Conservation (phyloP, 2,797 vertebrate species). For the Lepidocolaptes lacrymiger region DNA sequence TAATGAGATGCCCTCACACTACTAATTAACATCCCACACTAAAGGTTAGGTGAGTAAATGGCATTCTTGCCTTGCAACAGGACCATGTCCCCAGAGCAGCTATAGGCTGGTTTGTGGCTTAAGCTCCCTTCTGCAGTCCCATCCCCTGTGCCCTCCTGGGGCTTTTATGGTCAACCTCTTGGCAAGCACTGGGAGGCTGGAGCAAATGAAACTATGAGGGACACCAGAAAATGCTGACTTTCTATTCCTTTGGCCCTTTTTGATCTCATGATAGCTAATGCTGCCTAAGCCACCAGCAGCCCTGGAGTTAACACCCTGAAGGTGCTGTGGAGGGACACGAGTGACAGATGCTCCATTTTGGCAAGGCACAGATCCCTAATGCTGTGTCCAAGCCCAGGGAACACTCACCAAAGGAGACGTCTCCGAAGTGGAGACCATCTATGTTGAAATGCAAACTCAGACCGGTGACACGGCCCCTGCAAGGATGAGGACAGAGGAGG, state of each 20-base stretch:
- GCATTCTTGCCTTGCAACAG: too few relatives aligned
- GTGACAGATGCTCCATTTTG: not conserved
- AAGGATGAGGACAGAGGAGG: not conserved
- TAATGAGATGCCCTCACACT: not conserved
- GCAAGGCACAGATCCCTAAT: accelerated
- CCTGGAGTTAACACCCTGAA: not conserved
- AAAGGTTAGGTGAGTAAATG: not conserved
- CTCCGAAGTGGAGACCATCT: constrained; percentile 81
- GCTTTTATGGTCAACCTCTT: not conserved
- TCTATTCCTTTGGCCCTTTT: not conserved
- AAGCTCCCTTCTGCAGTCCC: too few relatives aligned
- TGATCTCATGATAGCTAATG: not conserved
- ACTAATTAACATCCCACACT: not conserved
- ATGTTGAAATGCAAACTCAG: constrained; percentile 85
- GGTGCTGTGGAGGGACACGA: not conserved
- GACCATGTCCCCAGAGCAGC: too few relatives aligned
- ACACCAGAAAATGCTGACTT: not conserved
- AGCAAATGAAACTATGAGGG: not conserved
- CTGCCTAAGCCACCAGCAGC: not conserved
- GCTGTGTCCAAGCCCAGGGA: not conserved
- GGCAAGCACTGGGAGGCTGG: not conserved
- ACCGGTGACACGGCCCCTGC: constrained; percentile 85
- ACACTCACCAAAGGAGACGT: constrained; percentile 88
- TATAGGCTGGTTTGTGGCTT: too few relatives aligned
- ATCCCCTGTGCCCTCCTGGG: too few relatives aligned